A percentile compares a stretch with the other conserved stretches of the same genome.
These are phyloP conservation scores for Podarcis cretensis DNA, from an alignment of 2,113 vertebrate genomes.

Conservation along the genomic window DNA sequence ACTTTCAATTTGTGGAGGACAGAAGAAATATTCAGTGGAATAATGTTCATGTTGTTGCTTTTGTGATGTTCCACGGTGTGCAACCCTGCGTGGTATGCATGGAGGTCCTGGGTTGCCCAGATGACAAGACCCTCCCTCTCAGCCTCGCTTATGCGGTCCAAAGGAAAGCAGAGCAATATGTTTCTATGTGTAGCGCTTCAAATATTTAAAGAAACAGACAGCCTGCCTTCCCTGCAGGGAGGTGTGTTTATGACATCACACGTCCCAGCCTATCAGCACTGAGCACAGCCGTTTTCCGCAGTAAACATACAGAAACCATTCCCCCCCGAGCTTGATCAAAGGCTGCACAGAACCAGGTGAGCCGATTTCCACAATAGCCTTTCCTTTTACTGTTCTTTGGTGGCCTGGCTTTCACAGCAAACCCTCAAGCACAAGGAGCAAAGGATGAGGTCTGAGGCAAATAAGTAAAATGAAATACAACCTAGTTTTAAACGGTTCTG, in stretches of 20 bases:
- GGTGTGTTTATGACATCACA: not conserved
- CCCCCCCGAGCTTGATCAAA: not conserved
- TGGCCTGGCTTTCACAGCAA: not conserved
- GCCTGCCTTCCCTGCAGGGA: not conserved
- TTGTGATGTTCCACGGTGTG: too few relatives aligned
- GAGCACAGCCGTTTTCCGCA: not conserved
- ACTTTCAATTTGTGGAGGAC: too few relatives aligned
- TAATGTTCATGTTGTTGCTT: too few relatives aligned
- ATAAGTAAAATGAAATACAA: not conserved
- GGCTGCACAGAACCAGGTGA: not conserved
- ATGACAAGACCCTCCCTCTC: too few relatives aligned
- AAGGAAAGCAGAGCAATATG: too few relatives aligned
- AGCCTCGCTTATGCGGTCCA: too few relatives aligned
- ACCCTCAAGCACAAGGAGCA: not conserved
- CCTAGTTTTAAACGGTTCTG: not conserved
- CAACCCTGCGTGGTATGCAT: too few relatives aligned
- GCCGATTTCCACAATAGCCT: not conserved
- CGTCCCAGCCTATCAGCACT: not conserved
- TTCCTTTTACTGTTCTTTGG: not conserved
- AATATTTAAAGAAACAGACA: too few relatives aligned
- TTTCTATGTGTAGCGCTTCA: too few relatives aligned
- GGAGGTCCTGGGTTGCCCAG: too few relatives aligned
- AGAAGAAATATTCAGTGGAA: too few relatives aligned
- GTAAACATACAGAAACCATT: not conserved
- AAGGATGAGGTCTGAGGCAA: slow-evolving; percentile 13